Conservation (phyloP, 2,888 invertebrate genomes). For the Thereva unica region DNA sequence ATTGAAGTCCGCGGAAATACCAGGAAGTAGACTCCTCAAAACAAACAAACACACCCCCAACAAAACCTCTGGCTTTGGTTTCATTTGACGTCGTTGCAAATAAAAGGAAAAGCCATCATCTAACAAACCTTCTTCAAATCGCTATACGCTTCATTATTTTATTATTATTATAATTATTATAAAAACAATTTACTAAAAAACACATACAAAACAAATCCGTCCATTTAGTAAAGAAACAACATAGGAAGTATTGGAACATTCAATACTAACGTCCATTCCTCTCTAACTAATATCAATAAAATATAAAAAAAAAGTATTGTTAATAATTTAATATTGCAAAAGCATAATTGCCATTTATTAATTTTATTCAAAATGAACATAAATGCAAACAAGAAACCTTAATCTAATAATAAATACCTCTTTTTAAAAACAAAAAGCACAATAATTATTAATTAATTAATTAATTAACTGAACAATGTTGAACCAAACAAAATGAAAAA, state of each 20-base stretch:
- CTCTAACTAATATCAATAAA: neutral
- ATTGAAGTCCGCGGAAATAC: slow-evolving; percentile 63
- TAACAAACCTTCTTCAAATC: neutral
- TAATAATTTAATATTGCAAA: too few species aligned
- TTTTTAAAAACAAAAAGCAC: slow-evolving; percentile 15
- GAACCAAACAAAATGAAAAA: too few species aligned
- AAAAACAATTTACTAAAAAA: neutral
- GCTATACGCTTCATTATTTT: slow-evolving; percentile 15
- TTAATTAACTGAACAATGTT: too few species aligned
- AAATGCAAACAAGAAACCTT: slow-evolving; percentile 19
- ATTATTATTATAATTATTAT: too few species aligned
- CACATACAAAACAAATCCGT: slow-evolving; percentile 3
- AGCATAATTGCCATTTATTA: slow-evolving; percentile 29
- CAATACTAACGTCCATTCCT: slow-evolving; percentile 31
- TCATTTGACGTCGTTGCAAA: slow-evolving; percentile 58
- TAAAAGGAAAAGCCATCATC: slow-evolving; percentile 53
- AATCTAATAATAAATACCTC: slow-evolving; percentile 10
- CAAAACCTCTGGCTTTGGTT: slow-evolving; percentile 51
- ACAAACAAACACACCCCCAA: neutral
- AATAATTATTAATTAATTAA: too few species aligned
- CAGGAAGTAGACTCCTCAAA: slow-evolving; percentile 36
- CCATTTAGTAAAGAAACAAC: neutral
- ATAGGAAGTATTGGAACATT: slow-evolving; percentile 25
- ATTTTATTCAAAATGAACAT: slow-evolving; percentile 30
- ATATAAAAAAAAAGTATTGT: too few species aligned